Percentiles rank a stretch among this genome's conserved stretches.
phyloP scores from a whole-genome alignment of 2,888 invertebrate genomes.

The Agriopis marginaria region DNA sequence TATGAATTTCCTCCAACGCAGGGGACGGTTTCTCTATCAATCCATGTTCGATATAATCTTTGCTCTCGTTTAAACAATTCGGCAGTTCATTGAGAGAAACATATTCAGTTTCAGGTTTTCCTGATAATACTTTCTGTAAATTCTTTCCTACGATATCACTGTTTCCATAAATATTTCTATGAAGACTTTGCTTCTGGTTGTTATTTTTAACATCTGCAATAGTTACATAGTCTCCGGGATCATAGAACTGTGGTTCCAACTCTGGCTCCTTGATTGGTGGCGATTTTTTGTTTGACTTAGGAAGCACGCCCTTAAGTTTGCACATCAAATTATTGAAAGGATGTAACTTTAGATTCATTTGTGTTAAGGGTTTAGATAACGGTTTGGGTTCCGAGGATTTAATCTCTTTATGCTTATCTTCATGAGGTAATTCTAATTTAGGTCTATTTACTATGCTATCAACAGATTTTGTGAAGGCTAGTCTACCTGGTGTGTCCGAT shows the following conservation, averaged over 20 bases:
- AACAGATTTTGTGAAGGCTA: constrained; percentile 43
- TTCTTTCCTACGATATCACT: constrained; percentile 90
- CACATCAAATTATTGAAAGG: constrained; percentile 91
- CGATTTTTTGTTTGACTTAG: constrained; percentile 83
- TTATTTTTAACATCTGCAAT: constrained; percentile 94
- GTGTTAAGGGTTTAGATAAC: constrained; percentile 60
- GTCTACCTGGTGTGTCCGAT: constrained; percentile 50
- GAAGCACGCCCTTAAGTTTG: constrained; percentile 89
- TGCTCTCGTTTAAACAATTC: constrained; percentile 75
- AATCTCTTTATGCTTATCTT: constrained; percentile 66
- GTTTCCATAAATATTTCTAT: constrained; percentile 86
- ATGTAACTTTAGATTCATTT: constrained; percentile 75
- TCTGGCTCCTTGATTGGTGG: constrained; percentile 78
- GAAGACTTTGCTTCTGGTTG: constrained; percentile 87
- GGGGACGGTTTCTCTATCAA: constrained; percentile 67
- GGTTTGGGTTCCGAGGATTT: constrained; percentile 60
- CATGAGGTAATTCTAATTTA: constrained; percentile 74
- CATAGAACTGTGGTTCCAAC: constrained; percentile 81
- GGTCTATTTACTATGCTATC: constrained; percentile 62
- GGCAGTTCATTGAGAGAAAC: constrained; percentile 93
- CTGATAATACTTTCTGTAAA: constrained; percentile 86
- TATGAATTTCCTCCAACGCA: constrained; percentile 76
- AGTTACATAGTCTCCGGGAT: constrained; percentile 94
- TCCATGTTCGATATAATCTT: constrained; percentile 75
- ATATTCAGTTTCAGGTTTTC: constrained; percentile 90